phyloP scores from a whole-genome alignment of 2,888 invertebrate genomes.

The Sceliomorpha sp. region DNA sequence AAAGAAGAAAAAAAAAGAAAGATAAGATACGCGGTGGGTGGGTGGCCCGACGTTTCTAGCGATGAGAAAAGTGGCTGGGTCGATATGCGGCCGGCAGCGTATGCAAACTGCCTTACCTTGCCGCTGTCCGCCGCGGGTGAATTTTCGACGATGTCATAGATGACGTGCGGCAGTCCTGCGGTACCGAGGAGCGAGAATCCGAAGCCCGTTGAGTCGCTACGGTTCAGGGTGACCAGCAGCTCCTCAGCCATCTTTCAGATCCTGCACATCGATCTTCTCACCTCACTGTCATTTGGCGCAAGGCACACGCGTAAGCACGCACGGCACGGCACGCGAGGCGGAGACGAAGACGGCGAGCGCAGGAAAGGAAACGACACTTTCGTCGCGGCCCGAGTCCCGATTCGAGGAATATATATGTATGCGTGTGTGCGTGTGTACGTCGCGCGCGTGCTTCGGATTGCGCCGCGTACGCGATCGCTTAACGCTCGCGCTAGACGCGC shows the following conservation, averaged over 20 bases:
- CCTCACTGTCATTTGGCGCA: slow-evolving; percentile 66
- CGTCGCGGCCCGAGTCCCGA: too few species aligned
- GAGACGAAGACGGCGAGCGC: not conserved
- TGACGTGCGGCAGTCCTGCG: slow-evolving; percentile 95
- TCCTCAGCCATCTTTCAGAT: slow-evolving; percentile 89
- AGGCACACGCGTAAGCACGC: slow-evolving; percentile 16
- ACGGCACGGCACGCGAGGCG: slow-evolving; percentile 6
- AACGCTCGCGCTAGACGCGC: too few species aligned
- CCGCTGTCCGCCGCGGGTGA: slow-evolving; percentile 95
- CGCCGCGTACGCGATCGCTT: too few species aligned
- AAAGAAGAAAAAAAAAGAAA: slow-evolving; percentile 51
- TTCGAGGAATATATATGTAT: too few species aligned
- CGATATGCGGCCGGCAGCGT: too few species aligned
- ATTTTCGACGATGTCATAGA: slow-evolving; percentile 95
- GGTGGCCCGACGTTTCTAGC: slow-evolving; percentile 26
- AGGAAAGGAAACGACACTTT: too few species aligned
- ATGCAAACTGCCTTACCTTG: slow-evolving; percentile 82
- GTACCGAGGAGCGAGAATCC: slow-evolving; percentile 95
- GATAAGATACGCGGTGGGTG: slow-evolving; percentile 17
- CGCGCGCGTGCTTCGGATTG: too few species aligned
- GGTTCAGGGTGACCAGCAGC: slow-evolving; percentile 92
- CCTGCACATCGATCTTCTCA: slow-evolving; percentile 65
- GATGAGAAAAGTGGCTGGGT: slow-evolving; percentile 57
- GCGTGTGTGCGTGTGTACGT: too few species aligned
- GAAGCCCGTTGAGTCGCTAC: slow-evolving; percentile 93